These are phyloP conservation scores for Falco columbarius DNA, from an alignment of 2,797 vertebrate genomes.

Conservation along the genomic window DNA sequence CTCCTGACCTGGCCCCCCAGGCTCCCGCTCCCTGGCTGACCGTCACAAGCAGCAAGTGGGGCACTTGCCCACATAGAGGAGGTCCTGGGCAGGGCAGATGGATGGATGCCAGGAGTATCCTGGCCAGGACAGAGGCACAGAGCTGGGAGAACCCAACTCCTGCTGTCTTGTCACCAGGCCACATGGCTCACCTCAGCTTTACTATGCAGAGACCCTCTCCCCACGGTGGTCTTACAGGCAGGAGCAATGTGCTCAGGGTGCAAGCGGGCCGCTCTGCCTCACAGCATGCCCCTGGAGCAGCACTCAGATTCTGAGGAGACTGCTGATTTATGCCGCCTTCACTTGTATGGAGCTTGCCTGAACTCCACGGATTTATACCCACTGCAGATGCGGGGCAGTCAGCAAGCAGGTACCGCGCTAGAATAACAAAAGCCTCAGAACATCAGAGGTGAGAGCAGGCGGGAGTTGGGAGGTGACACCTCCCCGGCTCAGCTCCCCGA, in stretches of 20 bases:
- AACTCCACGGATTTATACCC: not conserved
- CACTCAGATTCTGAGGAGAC: not conserved
- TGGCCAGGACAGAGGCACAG: not conserved
- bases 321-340: not conserved
- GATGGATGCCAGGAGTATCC: not conserved
- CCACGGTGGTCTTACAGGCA: not conserved
- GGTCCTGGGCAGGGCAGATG: not conserved
- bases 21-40: not conserved
- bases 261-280: not conserved
- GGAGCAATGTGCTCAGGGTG: not conserved
- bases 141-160: not conserved
- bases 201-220: not conserved
- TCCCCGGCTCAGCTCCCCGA: not conserved
- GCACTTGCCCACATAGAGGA: rapidly evolving
- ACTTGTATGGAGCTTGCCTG: not conserved
- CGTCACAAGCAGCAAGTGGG: not conserved
- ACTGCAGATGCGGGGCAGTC: not conserved
- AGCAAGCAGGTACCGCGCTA: rapidly evolving
- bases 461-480: not conserved
- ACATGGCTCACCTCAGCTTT: not conserved
- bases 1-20: rapidly evolving
- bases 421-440: not conserved
- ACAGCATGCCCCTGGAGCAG: rapidly evolving
- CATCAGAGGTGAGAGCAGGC: not conserved
- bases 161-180: not conserved